A percentile compares a stretch with the other conserved stretches of the same genome.
Conservation (phyloP, 1,140 invertebrate species). For the Rhyacophila brunnea region DNA sequence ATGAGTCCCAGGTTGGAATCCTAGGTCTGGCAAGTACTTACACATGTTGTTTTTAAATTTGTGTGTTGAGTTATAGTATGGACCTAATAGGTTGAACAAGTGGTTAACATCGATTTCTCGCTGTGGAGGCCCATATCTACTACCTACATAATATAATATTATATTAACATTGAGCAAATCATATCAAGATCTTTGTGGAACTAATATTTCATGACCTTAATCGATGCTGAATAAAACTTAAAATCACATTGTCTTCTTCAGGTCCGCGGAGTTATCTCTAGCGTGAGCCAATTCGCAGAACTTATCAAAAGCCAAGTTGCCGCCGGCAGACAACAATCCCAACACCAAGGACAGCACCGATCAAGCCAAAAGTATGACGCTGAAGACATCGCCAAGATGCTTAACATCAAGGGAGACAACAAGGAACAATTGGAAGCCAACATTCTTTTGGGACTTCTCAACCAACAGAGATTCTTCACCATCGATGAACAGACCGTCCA, state of each 20-base stretch:
- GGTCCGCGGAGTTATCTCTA: slow-evolving; percentile 50
- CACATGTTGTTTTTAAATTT: no score
- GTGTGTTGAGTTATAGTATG: no score
- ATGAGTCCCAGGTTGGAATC: no score
- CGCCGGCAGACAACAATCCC: not conserved
- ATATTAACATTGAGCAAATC: not conserved
- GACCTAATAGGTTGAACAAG: no score
- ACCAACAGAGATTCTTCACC: slow-evolving; percentile 50
- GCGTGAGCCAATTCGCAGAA: slow-evolving; percentile 49
- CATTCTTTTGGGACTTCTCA: slow-evolving; percentile 46
- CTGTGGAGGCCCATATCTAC: no score
- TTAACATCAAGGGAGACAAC: slow-evolving; percentile 56
- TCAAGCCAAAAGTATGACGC: slow-evolving; percentile 39
- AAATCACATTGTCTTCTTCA: slow-evolving; percentile 24
- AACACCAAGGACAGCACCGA: slow-evolving; percentile 21
- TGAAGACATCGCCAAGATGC: slow-evolving; percentile 54
- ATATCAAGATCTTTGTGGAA: not conserved
- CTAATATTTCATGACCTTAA: no score
- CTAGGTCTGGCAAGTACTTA: no score
- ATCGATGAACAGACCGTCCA: slow-evolving; percentile 59
- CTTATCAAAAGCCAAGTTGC: slow-evolving; percentile 43
- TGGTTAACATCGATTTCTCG: no score
- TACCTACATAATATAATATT: no score
- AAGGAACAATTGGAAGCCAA: slow-evolving; percentile 58
- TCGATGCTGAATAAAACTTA: slow-evolving; percentile 28